A percentile compares a stretch with the other conserved stretches of the same genome.
Conservation (phyloP, 2,797 vertebrate genomes). For the Fistularia tabacaria region DNA sequence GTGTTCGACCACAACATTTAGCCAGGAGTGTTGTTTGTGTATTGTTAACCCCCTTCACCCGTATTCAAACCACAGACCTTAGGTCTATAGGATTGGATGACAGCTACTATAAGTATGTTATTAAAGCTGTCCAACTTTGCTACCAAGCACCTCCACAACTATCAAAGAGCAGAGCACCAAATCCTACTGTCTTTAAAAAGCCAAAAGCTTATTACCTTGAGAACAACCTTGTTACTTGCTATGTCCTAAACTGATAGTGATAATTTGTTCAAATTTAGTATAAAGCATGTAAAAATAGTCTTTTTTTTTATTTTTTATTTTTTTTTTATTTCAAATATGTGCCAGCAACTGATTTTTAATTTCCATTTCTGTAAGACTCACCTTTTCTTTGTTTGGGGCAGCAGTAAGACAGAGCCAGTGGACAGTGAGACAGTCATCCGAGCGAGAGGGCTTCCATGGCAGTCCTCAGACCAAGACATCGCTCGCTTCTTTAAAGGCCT, state of each 20-base stretch:
- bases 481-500: conserved; percentile 97
- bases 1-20: conserved; percentile 26
- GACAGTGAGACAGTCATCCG: conserved; percentile 94
- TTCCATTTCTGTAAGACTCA: neutral
- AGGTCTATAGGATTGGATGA: conserved; percentile 52
- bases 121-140: conserved; percentile 70
- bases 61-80: conserved; percentile 33
- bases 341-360: neutral
- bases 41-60: conserved; percentile 5
- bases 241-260: no score
- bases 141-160: conserved; percentile 66
- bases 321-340: no score
- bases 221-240: neutral
- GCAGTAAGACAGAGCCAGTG: conserved; percentile 88
- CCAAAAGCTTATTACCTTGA: conserved; percentile 49
- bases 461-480: conserved; percentile 96
- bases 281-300: no score
- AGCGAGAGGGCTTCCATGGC: conserved; percentile 93
- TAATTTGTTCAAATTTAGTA: no score
- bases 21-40: conserved; percentile 26
- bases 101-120: conserved; percentile 64
- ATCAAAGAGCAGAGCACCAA: conserved; percentile 53
- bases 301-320: no score
- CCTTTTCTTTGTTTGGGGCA: conserved; percentile 11
- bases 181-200: conserved; percentile 46